Evolutionary conservation across 2,888 invertebrate genomes (phyloP), one percentile per base, ranked within the genome.

Genomic region (Acronicta alni): DNA sequence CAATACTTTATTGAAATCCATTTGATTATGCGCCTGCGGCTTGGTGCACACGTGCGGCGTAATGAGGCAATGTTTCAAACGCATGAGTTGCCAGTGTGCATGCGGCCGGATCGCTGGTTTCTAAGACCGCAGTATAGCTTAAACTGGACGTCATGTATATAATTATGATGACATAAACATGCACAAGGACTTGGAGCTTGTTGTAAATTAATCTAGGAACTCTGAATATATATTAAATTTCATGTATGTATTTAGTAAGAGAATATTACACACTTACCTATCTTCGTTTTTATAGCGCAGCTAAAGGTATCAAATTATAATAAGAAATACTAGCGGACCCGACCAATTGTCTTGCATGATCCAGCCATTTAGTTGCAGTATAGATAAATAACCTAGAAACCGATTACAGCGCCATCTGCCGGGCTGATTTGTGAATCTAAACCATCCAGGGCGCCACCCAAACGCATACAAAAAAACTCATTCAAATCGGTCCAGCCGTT

Each of bases 1-100:
- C 55, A 79, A 67, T 73, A 66, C 54, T 76, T 64, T 78, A 79
- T 79, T 70, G 67, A 68, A 68, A 66, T 67, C 47, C 68, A 75
- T 77, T 72, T 66, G 62, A 65, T 72, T 57, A 64, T 67, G 43
- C 44, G 65, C 77, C 70, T 44, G 61, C 52, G 63, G 77, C 67
- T 37, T 37, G 35, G 10, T 41, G 59, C 45, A 63, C 58, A 65
- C 64, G 63, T 73, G 67, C 60, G 52, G 30, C 41, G 53, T 79
- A 79, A 76, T 77, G 75, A 65, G 55, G 56, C 51, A 55, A 49
- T 52, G 66, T 20, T 63, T 51, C 46, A 26, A 67, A 67, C 44
- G 53, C 65, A 58, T 54, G 58, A 64, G 43, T 57, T 41, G 51
- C 44, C 32, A 35, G 48, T 52, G 51, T 66, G 58, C 57, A 66